Conservation (phyloP, 2,888 invertebrate genomes). For the Thymelicus lineola region DNA sequence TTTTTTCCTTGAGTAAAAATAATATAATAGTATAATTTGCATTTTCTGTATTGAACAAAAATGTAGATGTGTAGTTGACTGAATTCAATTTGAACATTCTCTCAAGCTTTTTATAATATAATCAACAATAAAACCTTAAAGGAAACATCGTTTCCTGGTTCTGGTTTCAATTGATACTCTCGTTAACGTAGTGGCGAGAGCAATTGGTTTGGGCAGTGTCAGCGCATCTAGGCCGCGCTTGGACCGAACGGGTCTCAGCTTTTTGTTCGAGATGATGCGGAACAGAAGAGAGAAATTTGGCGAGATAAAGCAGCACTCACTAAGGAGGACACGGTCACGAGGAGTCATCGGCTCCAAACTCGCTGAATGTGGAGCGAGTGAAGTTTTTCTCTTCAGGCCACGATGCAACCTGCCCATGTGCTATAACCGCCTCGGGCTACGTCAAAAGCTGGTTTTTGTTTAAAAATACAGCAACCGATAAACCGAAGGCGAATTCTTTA, state of each 20-base stretch:
- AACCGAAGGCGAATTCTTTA: constrained; percentile 13
- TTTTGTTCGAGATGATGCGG: constrained; percentile 82
- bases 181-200: constrained; percentile 11
- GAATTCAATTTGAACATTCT: no score
- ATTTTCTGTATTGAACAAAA: no score
- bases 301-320: constrained; percentile 76
- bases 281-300: constrained; percentile 83
- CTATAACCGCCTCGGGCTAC: constrained; percentile 61
- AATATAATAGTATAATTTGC: no score
- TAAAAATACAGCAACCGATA: constrained; percentile 34
- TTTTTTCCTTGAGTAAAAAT: no score
- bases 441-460: constrained; percentile 54
- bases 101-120: no score
- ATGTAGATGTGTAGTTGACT: no score
- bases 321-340: constrained; percentile 82
- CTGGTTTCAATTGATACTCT: constrained; percentile 11
- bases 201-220: constrained; percentile 29
- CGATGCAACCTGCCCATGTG: constrained; percentile 64
- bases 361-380: constrained; percentile 76
- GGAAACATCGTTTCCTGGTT: background rate
- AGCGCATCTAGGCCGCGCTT: constrained; percentile 77
- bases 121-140: background rate
- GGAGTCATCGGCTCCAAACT: constrained; percentile 80
- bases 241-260: constrained; percentile 77
- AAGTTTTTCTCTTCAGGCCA: constrained; percentile 73